A percentile compares a stretch with the other conserved stretches of the same genome.
These are phyloP conservation scores for Rhombomys opimus DNA, from an alignment of 2,113 vertebrate species.

Conservation along the genomic window DNA sequence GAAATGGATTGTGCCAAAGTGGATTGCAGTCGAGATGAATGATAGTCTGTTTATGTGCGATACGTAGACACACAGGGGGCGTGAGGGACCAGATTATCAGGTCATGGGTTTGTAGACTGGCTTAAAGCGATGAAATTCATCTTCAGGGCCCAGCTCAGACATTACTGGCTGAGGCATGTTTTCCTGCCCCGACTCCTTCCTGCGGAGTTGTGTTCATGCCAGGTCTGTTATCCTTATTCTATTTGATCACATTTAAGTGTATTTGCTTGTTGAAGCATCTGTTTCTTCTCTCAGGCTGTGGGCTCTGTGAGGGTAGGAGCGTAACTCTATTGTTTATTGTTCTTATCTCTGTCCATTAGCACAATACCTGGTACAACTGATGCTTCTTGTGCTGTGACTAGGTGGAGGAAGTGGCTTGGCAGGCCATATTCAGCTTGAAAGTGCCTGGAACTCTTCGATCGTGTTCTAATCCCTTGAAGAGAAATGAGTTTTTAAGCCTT, in stretches of 20 bases:
- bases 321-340: not conserved
- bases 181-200: not conserved
- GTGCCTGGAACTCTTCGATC: not conserved
- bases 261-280: not conserved
- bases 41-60: conserved; percentile 13
- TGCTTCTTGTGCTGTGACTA: not conserved
- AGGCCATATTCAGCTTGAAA: not conserved
- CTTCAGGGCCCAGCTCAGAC: conserved; percentile 17
- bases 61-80: conserved; percentile 25
- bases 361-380: not conserved
- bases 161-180: not conserved
- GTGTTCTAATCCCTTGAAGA: not conserved
- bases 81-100: conserved; percentile 52
- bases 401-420: not conserved
- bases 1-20: conserved; percentile 27
- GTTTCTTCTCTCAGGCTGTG: not conserved
- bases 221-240: not conserved
- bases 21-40: conserved; percentile 72
- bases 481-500: not conserved
- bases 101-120: not conserved
- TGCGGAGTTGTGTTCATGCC: not conserved
- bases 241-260: conserved; percentile 11
- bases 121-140: conserved; percentile 55
- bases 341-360: not conserved
- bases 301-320: not conserved